Conservation (phyloP, 2,113 vertebrate genomes). For the Campylomormyrus numenius region DNA sequence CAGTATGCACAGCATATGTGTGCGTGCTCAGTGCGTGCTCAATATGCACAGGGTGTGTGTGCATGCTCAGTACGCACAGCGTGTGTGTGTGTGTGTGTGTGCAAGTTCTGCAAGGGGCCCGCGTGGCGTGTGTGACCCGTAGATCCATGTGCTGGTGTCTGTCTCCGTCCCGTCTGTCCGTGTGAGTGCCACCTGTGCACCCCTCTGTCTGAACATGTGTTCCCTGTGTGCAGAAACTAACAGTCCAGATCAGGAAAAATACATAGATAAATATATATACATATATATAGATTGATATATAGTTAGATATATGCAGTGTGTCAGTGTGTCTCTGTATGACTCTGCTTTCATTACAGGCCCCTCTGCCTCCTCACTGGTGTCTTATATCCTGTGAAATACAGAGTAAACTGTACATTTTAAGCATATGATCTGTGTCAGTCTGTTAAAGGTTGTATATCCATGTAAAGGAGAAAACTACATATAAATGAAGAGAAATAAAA, state of each 20-base stretch:
- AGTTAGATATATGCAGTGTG: conserved; percentile 5
- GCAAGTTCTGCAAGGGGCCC: not conserved
- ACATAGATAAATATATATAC: not conserved
- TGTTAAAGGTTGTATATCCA: conserved; percentile 53
- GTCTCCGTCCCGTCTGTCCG: not conserved
- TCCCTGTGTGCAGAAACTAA: not conserved
- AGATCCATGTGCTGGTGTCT: not conserved
- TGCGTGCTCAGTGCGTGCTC: too few species aligned
- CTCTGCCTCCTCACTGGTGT: conserved; percentile 33
- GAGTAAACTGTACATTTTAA: conserved; percentile 44
- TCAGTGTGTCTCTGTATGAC: conserved; percentile 26
- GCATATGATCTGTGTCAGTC: conserved; percentile 57
- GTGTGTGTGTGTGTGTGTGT: not conserved
- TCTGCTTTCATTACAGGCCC: conserved; percentile 30
- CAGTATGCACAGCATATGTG: too few species aligned
- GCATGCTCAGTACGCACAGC: not conserved
- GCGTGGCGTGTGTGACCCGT: not conserved
- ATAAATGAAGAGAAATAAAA: conserved; percentile 56
- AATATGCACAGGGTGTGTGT: not conserved
- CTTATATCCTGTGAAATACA: conserved; percentile 54
- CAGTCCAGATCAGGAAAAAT: not conserved
- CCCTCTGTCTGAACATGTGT: conserved; percentile 9
- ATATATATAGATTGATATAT: not conserved
- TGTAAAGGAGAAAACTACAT: conserved; percentile 63
- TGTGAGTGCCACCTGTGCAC: not conserved